Base-by-base conservation (phyloP, 2,888 invertebrate species). In the Taenaris catops region DNA sequence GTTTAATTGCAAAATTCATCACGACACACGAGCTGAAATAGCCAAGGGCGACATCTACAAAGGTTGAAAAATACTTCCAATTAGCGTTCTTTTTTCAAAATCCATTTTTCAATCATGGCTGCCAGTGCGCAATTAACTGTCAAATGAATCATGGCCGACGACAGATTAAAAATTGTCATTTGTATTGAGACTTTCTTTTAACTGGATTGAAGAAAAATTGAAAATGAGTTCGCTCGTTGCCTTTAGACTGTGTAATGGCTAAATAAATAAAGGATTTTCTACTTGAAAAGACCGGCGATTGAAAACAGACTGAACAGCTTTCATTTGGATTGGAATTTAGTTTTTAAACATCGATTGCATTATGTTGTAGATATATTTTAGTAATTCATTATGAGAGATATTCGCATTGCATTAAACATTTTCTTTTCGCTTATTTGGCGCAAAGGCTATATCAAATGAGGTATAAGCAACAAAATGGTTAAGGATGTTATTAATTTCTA, bases 11-110 rank as follows among this genome's bases (percentile, higher is more conserved):
- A 34, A 53, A 53, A 55, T 53, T 51, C 54, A 55, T 58, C 48
- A 48, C 38, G 29, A 24, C 33, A 34, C 31, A 38, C 34, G 18
- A 7, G n/a, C 17, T 2, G 27, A 32, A 35, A 28, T 41, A 39
- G 27, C 36, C 31, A 24, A 33, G 20, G 27, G 37, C 40, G 33
- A 31, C 26, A 25, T 24, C 27, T 27, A 24, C 55, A 39, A 34
- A 40, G 41, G 28, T 52, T 37, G 59, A 66, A 54, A 63, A 63
- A 53, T 61, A 53, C 50, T 62, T 61, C 63, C 70, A 70, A 73
- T 72, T 67, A 53, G 44, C 48, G 49, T 56, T 57, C 53, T 49
- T 58, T 64, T 67, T 65, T 63, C 53, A 51, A 61, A 60, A 55
- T 60, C 63, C 51, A 57, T 61, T 64, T 44, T 41, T 41, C 35